These are phyloP conservation scores for Meteorus colon DNA, from an alignment of 2,888 invertebrate species.

Conservation along the genomic window DNA sequence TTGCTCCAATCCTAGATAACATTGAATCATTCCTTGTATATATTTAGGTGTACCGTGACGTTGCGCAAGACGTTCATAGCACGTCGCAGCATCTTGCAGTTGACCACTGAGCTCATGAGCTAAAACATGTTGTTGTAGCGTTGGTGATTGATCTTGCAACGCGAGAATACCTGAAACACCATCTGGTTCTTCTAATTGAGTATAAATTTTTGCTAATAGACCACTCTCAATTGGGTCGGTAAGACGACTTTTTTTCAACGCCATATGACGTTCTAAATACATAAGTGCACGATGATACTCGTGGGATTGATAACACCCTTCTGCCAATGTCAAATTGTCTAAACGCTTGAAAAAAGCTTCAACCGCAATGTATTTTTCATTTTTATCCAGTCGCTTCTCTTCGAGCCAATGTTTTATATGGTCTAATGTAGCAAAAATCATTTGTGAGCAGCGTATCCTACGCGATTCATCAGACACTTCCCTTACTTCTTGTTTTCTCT, in stretches of 20 bases:
- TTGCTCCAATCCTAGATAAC: conserved; percentile 90
- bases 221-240: conserved; percentile 65
- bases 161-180: conserved; percentile 87
- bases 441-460: conserved; percentile 68
- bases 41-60: conserved; percentile 71
- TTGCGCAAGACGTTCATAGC: conserved; percentile 88
- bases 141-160: conserved; percentile 84
- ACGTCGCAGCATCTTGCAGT: conserved; percentile 86
- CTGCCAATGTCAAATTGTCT: conserved; percentile 81
- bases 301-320: conserved; percentile 83
- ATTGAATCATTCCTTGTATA: conserved; percentile 85
- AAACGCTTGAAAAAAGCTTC: conserved; percentile 72
- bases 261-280: conserved; percentile 84
- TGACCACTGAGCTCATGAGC: conserved; percentile 90
- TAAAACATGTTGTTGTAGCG: conserved; percentile 87
- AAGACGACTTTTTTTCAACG: conserved; percentile 66
- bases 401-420: conserved; percentile 85
- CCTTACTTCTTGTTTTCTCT: conserved; percentile 35
- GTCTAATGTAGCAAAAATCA: conserved; percentile 83
- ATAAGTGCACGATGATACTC: conserved; percentile 85
- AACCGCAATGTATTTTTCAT: conserved; percentile 58
- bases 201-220: conserved; percentile 83
- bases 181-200: conserved; percentile 91
- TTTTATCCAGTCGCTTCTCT: conserved; percentile 60
- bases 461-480: conserved; percentile 69